Evolutionary conservation across 1,140 invertebrate genomes (phyloP), one percentile per base, ranked within the genome.

Genomic region (Leptoteleia sp.): DNA sequence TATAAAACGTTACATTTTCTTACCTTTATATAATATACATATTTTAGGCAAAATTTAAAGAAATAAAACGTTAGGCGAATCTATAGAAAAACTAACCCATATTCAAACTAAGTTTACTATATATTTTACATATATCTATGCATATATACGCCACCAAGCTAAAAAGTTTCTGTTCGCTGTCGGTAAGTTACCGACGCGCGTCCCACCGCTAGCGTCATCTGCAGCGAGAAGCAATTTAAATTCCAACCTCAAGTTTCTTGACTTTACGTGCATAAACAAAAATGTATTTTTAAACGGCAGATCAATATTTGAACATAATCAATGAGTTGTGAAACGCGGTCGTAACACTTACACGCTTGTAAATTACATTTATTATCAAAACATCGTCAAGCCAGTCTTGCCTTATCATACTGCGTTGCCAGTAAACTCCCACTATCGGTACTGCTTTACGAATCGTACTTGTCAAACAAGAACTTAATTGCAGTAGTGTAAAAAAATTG

Each of bases 291-390:
- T 71, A 71, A 33, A 22, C 42, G 29, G 17, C 22, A 45, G 75
- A 77, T 77, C 75, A 77, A 77, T 77, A 77, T 59, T 78, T 70
- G 59, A 59, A 15, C 52, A 59, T 72, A 71, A 78, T 78, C 75
- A 71, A 76, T 76, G 62, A 61, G 25, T 29, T 12, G 54, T 33
- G n/a, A n/a, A 75, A 54, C 45, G 54, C 45, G 25, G 35, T 4
- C 43, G 50, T 64, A 64, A 62, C 55, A 45, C 62, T 67, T 55
- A 52, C 35, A 29, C 22, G 22, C 27, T 11, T 43, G 17, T 71
- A 67, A 71, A 61, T 70, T 54, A 61, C 67, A 40, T 72, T 59
- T 37, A 59, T 71, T 67, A 62, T 70, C 50, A 43, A 40, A 19
- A 43, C 35, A 27, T 35, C 16, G 15, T 16, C 22, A n/a, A 15